These are phyloP conservation scores for Carassius auratus DNA, from an alignment of 2,113 vertebrate genomes.

Conservation along the genomic window DNA sequence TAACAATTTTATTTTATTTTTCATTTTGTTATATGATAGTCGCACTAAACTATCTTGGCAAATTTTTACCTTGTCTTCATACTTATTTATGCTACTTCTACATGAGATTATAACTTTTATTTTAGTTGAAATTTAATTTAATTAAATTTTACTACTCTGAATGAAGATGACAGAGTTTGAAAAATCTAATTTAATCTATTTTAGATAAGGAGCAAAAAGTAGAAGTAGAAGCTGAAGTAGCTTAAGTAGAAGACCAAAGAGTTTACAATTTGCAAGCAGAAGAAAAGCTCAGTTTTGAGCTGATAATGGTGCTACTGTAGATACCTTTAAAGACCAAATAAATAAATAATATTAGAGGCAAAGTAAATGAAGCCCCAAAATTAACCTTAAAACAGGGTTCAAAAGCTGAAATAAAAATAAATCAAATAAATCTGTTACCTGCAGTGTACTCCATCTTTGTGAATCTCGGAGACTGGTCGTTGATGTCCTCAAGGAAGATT, in stretches of 20 bases:
- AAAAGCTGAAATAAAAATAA: too few relatives aligned
- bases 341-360: neutral
- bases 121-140: too few relatives aligned
- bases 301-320: too few relatives aligned
- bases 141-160: too few relatives aligned
- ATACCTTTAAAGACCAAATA: too few relatives aligned
- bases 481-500: conserved; percentile 93
- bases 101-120: neutral
- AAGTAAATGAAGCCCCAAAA: neutral
- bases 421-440: conserved; percentile 70
- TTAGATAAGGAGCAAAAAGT: neutral
- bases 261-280: neutral
- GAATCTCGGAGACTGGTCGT: conserved; percentile 93
- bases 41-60: too few relatives aligned
- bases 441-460: conserved; percentile 92
- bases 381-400: neutral
- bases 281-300: neutral
- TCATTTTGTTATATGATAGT: too few relatives aligned
- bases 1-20: too few relatives aligned
- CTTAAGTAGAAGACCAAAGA: neutral
- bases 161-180: neutral
- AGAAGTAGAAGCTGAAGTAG: neutral
- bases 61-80: neutral
- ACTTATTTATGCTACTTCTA: neutral
- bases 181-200: neutral